phyloP scores from a whole-genome alignment of 2,797 vertebrate genomes.

The Anableps anableps region DNA sequence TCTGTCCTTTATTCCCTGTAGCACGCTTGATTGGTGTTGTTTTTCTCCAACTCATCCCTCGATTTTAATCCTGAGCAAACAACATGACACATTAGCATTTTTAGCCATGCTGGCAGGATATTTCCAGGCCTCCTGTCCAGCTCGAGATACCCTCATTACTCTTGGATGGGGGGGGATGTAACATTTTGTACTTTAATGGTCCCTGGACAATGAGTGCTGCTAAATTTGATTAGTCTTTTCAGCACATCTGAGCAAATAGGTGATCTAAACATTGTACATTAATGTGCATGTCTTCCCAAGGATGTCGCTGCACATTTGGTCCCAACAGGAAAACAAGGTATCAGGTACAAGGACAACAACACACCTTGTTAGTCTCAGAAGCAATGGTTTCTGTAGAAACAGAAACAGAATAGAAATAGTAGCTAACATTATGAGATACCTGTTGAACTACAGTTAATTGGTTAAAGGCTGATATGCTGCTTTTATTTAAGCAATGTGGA shows the following conservation, averaged over 20 bases:
- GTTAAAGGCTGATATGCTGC: not conserved
- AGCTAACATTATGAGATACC: not conserved
- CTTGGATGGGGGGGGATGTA: not conserved
- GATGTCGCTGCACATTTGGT: not conserved
- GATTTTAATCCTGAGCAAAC: constrained; percentile 7
- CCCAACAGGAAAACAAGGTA: not conserved
- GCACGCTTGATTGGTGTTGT: constrained; percentile 2
- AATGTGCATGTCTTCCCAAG: not conserved
- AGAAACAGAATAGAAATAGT: not conserved
- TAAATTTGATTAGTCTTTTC: constrained; percentile 12
- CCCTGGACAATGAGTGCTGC: not conserved
- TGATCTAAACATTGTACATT: not conserved
- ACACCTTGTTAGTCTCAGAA: not conserved
- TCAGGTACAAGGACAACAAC: not conserved
- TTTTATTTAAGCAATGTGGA: no score
- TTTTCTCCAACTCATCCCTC: not conserved
- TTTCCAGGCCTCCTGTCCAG: not conserved
- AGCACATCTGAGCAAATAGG: not conserved
- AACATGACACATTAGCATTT: constrained; percentile 8
- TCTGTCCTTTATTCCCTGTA: not conserved
- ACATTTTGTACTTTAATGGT: not conserved
- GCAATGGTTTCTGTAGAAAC: not conserved
- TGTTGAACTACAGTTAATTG: not conserved
- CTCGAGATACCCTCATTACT: not conserved
- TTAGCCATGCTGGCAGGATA: not conserved